phyloP scores from a whole-genome alignment of 2,797 vertebrate genomes.

The Orestias chungarensis region DNA sequence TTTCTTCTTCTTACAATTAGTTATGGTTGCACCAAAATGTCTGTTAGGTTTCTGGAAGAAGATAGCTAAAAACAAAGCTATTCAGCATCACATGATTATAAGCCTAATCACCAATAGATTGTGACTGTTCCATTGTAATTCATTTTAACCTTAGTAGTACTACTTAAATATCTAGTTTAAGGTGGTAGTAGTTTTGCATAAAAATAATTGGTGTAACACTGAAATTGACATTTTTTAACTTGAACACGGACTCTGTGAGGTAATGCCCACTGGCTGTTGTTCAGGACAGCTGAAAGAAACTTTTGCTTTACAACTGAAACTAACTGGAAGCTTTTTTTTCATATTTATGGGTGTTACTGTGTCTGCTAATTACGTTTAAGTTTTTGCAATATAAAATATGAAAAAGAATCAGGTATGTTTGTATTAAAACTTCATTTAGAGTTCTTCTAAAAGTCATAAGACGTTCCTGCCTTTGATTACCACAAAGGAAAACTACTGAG shows the following conservation, averaged over 20 bases:
- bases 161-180: neutral
- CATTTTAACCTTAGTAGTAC: neutral
- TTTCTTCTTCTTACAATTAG: too few relatives aligned
- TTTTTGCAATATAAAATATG: neutral
- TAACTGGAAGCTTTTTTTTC: neutral
- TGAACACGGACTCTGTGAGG: neutral
- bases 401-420: slow-evolving; percentile 1
- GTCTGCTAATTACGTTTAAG: too few relatives aligned
- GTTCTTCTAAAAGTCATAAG: slow-evolving; percentile 49
- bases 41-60: too few relatives aligned
- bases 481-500: slow-evolving; percentile 36
- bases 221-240: neutral
- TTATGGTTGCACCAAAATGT: too few relatives aligned
- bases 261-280: neutral
- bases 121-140: too few relatives aligned
- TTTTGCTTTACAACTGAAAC: neutral
- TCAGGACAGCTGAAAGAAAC: neutral
- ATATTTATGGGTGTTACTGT: too few relatives aligned
- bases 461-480: slow-evolving; percentile 38
- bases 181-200: neutral
- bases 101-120: too few relatives aligned
- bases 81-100: too few relatives aligned
- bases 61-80: too few relatives aligned
- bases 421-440: neutral
- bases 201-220: neutral